Evolutionary conservation across 2,888 invertebrate species (phyloP).

Genomic region (Athetis lepigone): DNA sequence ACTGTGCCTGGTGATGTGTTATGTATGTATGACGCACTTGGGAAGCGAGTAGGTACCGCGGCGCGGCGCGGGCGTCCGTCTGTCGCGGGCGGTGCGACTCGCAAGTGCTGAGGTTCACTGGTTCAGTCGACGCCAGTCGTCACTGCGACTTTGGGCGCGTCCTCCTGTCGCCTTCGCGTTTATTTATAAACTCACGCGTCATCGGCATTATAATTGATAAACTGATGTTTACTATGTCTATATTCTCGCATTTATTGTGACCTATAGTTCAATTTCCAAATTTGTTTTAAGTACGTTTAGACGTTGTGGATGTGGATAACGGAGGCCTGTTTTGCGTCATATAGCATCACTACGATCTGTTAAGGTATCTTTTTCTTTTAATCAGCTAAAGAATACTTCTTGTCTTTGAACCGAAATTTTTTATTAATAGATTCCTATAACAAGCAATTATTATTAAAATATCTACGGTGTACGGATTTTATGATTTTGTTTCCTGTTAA

Average conservation of each 20-base stretch:
- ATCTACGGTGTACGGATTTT: slow-evolving; percentile 2
- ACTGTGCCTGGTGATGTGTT: slow-evolving; percentile 73
- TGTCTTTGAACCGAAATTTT: background rate
- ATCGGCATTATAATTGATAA: slow-evolving; percentile 80
- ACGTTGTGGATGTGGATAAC: slow-evolving; percentile 48
- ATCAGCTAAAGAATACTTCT: background rate
- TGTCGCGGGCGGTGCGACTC: slow-evolving; percentile 73
- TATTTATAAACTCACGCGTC: slow-evolving; percentile 87
- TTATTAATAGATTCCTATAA: background rate
- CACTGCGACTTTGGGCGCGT: slow-evolving; percentile 84
- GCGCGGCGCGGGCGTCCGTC: slow-evolving; percentile 70
- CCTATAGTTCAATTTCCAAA: slow-evolving; percentile 42
- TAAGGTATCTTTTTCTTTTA: slow-evolving; percentile 48
- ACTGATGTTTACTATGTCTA: slow-evolving; percentile 73
- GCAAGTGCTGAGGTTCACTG: slow-evolving; percentile 69
- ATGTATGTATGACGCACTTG: slow-evolving; percentile 82
- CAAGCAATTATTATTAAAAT: background rate
- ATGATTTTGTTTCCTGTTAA: slow-evolving; percentile 40
- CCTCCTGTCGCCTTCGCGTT: slow-evolving; percentile 84
- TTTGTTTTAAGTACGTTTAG: slow-evolving; percentile 16
- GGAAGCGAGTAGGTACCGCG: slow-evolving; percentile 75
- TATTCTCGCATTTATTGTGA: slow-evolving; percentile 52
- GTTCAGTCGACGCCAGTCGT: slow-evolving; percentile 79
- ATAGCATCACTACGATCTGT: slow-evolving; percentile 42
- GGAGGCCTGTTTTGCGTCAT: slow-evolving; percentile 36